Evolutionary conservation across 2,888 invertebrate genomes (phyloP), one percentile per base, ranked within the genome.

Genomic region (Masnerella sp.): DNA sequence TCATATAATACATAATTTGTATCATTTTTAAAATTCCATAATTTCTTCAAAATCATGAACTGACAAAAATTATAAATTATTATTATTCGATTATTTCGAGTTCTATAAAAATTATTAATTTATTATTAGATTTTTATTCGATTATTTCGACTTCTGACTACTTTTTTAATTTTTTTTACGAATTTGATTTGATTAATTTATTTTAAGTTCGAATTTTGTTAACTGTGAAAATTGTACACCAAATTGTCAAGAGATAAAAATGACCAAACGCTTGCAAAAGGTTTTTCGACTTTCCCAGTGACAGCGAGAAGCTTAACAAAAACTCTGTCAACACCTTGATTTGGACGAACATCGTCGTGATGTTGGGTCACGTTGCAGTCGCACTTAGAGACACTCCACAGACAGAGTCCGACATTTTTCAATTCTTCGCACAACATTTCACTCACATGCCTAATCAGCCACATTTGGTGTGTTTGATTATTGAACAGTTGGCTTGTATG

Each of bases 401-500:
- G 85, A 97, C 98, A 0, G 96, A 97, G 0, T 96, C 97, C 79
- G 96, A 96, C 0, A 97, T 99, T 74, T 89, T 99, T 34, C 97
- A 98, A 88, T 98, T 99, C 87, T 97, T 99, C 85, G 97, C 98
- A 83, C 98, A 99, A 88, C 91, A 94, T 62, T 94, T 99, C 84
- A 98, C 98, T 83, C 93, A 96, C 36, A 95, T 97, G 0, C 97
- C 98, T 0, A 96, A 97, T 0, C 72, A 77, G 14, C 76, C 77
- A 0, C 92, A 94, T 5, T 90, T 99, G 73, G 99, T 99, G 87
- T 94, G 94, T 0, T 88, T 99, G 18, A 99, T 99, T 81, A 96
- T 99, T 4, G 97, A 98, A 88, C 99, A 99, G 88, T 90, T 99
- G 43, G 99, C 99, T 9, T 97, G 97, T 85, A 99, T 99, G 94